Evolutionary conservation across 2,113 vertebrate species (phyloP), one percentile per base, ranked within the genome.

Genomic region (Probosciger aterrimus): DNA sequence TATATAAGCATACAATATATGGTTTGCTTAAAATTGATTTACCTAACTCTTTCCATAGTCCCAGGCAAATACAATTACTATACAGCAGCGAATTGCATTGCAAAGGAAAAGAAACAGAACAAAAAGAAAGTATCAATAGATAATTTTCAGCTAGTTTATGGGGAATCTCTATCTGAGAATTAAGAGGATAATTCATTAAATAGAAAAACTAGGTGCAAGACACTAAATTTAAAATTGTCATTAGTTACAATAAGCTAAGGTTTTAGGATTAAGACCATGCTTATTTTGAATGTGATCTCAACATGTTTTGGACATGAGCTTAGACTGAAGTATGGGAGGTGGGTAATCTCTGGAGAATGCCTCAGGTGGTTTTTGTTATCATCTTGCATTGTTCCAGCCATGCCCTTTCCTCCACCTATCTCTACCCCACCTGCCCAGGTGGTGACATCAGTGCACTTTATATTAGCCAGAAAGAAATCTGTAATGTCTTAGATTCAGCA

Each of bases 21-120:
- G 92, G 82, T 88, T 96, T 94, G 64, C 68, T 94, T 95, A 93
- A 96, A 96, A 92, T 82, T 96, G 92, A 95, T 97, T 97, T 94
- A 88, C 82, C 60, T 88, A 91, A 93, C 73, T 76, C 80, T 71
- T 86, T 71, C 73, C 44, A 39, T 27, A 84, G 88, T 96, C 49
- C n/a, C 44, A 79, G 44, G 33, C 17, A 95, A 92, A 96, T 67
- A 39, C 60, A 91, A 73, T 82, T 84, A 55, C 31, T 83, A 23
- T 83, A 69, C 17, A 78, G 69, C 10, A 69, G 35, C 69, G n/a
- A 92, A 96, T 71, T 73, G 44, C 57, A 71, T 22, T 86, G 27
- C 1, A 0, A 25, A 10, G 15, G 5, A 6, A 77, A 69, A 91
- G 57, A 91, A 92, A 57, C 5, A 46, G 19, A 88, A 88, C 50